Evolutionary conservation across 2,888 invertebrate genomes (phyloP), one percentile per base, ranked within the genome.

Genomic region (Saturnia japonica): DNA sequence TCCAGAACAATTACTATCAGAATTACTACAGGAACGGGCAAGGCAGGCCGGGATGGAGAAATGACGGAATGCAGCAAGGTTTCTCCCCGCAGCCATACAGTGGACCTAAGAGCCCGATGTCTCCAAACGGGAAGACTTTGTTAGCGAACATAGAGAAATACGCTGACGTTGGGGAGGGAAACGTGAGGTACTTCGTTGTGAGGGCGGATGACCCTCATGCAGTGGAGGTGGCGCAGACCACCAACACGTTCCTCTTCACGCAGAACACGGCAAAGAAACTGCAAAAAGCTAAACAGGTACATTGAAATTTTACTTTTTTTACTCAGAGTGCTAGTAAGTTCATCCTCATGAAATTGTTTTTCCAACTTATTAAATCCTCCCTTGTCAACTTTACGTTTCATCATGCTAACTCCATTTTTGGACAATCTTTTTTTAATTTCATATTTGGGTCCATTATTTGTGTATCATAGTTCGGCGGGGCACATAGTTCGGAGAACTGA

Each of bases 191-290:
- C 85, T 95, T 96, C 78, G 89, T 96, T 68, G 95, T 95, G 81
- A 95, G 95, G 79, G 95, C 95, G 22, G 95, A 93, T 54, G 95
- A 95, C 73, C 83, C 91, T 71, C 94, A 94, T 72, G 87, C 89
- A 66, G 91, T 96, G 54, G 95, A 96, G 71, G 86, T 94, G 25
- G 95, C 96, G 9, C 91, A 95, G 73, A 88, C 83, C 68, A 92
- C 92, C 14, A 94, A 94, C 54, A 87, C 90, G 11, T 96, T 95
- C 94, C 94, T 95, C 22, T 96, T 96, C 80, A 88, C 95, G n/a
- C 93, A 92, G 28, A 91, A 91, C 72, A 96, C 95, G 6, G 95
- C 95, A 73, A 95, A 95, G 80, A 96, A 95, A 80, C 83, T 96
- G 71, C 91, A 95, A 78, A 94, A 95, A 75, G 89, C 94, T 28